phyloP scores from a whole-genome alignment of 2,113 vertebrate genomes.

The Larimichthys crocea region DNA sequence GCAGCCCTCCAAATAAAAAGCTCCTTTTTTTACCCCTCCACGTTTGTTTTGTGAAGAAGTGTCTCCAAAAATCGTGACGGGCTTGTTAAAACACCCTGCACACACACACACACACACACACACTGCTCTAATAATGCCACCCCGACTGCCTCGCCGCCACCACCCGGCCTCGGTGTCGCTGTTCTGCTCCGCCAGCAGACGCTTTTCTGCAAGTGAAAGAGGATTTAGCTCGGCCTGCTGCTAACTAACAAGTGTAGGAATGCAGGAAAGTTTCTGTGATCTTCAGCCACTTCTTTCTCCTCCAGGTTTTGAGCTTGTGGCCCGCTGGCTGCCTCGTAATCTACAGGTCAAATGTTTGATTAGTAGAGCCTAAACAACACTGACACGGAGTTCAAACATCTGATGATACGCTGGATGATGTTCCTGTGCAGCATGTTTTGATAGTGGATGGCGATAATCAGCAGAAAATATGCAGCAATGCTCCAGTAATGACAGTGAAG shows the following conservation, averaged over 20 bases:
- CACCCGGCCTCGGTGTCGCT: constrained; percentile 16
- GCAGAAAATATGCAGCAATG: too few species aligned
- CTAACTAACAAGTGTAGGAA: constrained; percentile 37
- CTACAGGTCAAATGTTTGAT: background rate
- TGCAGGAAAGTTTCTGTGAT: constrained; percentile 21
- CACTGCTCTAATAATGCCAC: constrained; percentile 40
- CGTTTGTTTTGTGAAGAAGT: constrained; percentile 38
- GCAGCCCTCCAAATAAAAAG: constrained; percentile 40
- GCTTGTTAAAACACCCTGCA: constrained; percentile 65
- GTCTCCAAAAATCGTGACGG: constrained; percentile 70
- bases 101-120: background rate
- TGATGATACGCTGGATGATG: too few species aligned
- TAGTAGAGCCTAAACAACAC: background rate
- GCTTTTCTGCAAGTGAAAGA: constrained; percentile 19
- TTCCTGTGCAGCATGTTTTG: too few species aligned
- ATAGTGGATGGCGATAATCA: too few species aligned
- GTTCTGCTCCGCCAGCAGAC: constrained; percentile 47
- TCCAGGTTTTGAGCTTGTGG: background rate
- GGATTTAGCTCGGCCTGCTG: constrained; percentile 48
- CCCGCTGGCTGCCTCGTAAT: background rate
- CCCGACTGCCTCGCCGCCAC: constrained; percentile 2
- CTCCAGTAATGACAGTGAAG: too few species aligned
- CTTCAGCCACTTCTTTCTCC: constrained; percentile 1
- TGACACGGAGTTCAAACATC: too few species aligned
- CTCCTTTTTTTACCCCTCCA: constrained; percentile 13